Evolutionary conservation across 2,113 vertebrate species (phyloP).

Genomic region (Campylorhamphus procurvoides): DNA sequence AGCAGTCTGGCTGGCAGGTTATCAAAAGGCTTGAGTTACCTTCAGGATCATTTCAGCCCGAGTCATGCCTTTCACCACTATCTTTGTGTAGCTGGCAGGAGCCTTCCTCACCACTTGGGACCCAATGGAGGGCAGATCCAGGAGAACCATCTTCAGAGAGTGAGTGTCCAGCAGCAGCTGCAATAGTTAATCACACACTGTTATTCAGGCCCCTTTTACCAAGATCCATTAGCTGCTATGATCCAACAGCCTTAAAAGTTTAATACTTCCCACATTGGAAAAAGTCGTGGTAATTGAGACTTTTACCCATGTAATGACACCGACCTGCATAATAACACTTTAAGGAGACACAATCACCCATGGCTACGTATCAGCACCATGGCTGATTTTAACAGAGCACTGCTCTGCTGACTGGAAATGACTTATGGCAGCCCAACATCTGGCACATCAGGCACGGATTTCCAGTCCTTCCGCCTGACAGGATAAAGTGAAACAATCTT

Average conservation of each 20-base stretch:
- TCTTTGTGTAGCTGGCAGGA: slow-evolving; percentile 98
- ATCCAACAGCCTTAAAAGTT: background rate
- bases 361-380: fast-evolving
- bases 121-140: slow-evolving; percentile 96
- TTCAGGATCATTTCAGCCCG: slow-evolving; percentile 99
- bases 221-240: background rate
- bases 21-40: slow-evolving; percentile 76
- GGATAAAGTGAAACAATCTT: background rate
- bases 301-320: background rate
- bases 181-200: background rate
- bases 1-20: slow-evolving; percentile 62
- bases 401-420: background rate
- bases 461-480: background rate
- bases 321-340: background rate
- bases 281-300: background rate
- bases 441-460: background rate
- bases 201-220: background rate
- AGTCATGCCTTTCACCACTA: slow-evolving; percentile 99
- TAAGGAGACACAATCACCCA: background rate
- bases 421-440: background rate
- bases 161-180: slow-evolving; percentile 98
- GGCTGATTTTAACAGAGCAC: background rate
- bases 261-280: background rate
- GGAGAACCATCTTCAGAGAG: slow-evolving; percentile 95
- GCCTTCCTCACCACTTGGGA: slow-evolving; percentile 97